Evolutionary conservation across 2,888 invertebrate species (phyloP).

Genomic region (Lasioglossum morio): DNA sequence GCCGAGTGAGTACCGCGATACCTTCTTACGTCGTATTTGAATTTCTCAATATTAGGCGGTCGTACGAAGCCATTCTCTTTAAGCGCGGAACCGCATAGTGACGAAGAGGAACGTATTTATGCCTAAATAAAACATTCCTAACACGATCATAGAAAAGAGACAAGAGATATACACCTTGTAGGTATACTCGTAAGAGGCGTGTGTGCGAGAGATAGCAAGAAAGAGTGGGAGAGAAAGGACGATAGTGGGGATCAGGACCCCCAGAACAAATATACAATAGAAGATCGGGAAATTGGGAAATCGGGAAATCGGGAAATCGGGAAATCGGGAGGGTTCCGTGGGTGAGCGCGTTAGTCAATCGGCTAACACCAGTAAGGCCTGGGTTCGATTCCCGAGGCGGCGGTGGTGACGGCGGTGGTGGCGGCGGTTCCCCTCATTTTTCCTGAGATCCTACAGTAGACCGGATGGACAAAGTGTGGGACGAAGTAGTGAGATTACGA

Average conservation of each 20-base stretch:
- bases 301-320: too few species aligned
- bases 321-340: too few species aligned
- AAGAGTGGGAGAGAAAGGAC: conserved; percentile 47
- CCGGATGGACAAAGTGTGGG: not conserved
- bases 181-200: conserved; percentile 55
- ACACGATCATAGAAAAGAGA: conserved; percentile 62
- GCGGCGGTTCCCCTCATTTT: too few species aligned
- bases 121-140: conserved; percentile 71
- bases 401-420: too few species aligned
- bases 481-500: conserved; percentile 34
- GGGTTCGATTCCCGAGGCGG: too few species aligned
- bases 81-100: conserved; percentile 42
- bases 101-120: conserved; percentile 65
- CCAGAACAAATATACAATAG: too few species aligned
- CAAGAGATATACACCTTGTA: conserved; percentile 55
- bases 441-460: too few species aligned
- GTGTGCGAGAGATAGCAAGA: conserved; percentile 42
- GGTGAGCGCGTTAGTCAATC: too few species aligned
- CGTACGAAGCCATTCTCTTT: conserved; percentile 43
- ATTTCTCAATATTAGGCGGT: conserved; percentile 58
- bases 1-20: conserved; percentile 14
- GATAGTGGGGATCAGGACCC: too few species aligned
- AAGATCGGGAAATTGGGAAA: too few species aligned
- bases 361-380: too few species aligned
- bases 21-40: conserved; percentile 39